Percentiles rank a stretch among this genome's conserved stretches.
phyloP scores from a whole-genome alignment of 1,140 invertebrate species.

The Ridgeia piscesae region DNA sequence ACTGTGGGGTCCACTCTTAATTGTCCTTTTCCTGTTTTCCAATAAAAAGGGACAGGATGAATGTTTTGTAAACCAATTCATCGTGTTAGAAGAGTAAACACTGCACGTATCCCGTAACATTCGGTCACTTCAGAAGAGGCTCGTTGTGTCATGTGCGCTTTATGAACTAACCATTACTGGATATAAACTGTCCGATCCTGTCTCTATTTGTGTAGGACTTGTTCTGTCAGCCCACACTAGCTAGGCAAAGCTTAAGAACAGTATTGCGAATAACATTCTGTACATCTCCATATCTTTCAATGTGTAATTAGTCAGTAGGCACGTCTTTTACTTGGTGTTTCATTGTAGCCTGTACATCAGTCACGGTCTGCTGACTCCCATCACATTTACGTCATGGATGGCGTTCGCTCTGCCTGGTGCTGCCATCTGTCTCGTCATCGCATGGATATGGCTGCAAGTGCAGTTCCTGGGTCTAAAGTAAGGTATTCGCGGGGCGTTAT shows the following conservation, averaged over 20 bases:
- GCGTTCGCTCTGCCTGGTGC: constrained; percentile 29
- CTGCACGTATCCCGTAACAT: too few species aligned
- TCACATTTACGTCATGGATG: constrained; percentile 31
- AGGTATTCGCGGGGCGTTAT: not conserved
- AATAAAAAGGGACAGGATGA: too few species aligned
- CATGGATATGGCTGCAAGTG: constrained; percentile 31
- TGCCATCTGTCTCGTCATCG: constrained; percentile 24
- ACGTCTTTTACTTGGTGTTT: not conserved
- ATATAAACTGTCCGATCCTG: too few species aligned
- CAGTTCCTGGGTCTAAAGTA: constrained; percentile 17
- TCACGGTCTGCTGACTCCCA: constrained; percentile 16
- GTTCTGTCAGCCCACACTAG: too few species aligned
- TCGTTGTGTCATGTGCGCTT: too few species aligned
- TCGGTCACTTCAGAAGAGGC: too few species aligned
- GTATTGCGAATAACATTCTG: not conserved
- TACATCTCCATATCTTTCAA: not conserved
- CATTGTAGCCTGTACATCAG: constrained; percentile 22
- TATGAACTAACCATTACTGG: too few species aligned
- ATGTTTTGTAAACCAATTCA: too few species aligned
- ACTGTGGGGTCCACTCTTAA: too few species aligned
- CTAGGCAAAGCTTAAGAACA: not conserved
- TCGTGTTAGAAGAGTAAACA: too few species aligned
- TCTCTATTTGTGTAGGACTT: too few species aligned
- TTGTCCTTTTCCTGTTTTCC: too few species aligned
- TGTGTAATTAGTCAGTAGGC: not conserved